Percentiles rank a stretch among this genome's conserved stretches.
Conservation (phyloP, 2,797 vertebrate species). For the Ataeniobius toweri region DNA sequence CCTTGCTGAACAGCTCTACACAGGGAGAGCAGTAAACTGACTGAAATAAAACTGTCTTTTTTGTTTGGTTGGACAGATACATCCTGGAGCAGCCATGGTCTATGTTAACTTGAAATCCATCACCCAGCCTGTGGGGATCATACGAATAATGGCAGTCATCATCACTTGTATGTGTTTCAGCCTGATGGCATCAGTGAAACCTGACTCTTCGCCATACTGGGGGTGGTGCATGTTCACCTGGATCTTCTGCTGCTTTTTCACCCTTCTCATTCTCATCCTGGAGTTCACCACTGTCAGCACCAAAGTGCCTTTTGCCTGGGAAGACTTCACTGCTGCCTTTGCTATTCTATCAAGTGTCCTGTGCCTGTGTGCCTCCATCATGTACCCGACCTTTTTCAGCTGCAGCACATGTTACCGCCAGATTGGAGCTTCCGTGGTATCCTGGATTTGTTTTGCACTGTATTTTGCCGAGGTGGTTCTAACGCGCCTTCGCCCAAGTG, state of each 20-base stretch:
- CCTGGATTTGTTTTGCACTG: conserved; percentile 79
- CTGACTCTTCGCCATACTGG: conserved; percentile 50
- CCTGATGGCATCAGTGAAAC: conserved; percentile 73
- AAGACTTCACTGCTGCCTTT: conserved; percentile 86
- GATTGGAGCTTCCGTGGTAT: conserved; percentile 78
- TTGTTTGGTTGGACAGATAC: conserved; percentile 12
- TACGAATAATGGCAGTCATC: conserved; percentile 76
- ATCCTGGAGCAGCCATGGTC: conserved; percentile 29
- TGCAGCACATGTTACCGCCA: conserved; percentile 47
- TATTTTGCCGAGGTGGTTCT: conserved; percentile 80
- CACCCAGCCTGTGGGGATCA: conserved; percentile 73
- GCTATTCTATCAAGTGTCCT: conserved; percentile 85
- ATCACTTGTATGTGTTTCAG: conserved; percentile 82
- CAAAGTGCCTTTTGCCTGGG: conserved; percentile 85
- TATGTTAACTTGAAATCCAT: conserved; percentile 65
- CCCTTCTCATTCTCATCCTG: conserved; percentile 81
- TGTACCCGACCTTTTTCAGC: conserved; percentile 80
- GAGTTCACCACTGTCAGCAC: conserved; percentile 80
- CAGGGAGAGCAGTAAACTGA: conserved; percentile 9
- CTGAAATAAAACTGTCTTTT: neutral
- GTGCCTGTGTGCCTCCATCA: conserved; percentile 81
- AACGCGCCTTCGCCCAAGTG: conserved; percentile 71
- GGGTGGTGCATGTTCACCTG: conserved; percentile 91
- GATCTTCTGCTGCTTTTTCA: conserved; percentile 85
- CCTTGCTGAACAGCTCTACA: neutral